Percentiles rank a stretch among this genome's conserved stretches.
phyloP scores from a whole-genome alignment of 2,113 vertebrate species.

The Melanotaenia duboulayi region DNA sequence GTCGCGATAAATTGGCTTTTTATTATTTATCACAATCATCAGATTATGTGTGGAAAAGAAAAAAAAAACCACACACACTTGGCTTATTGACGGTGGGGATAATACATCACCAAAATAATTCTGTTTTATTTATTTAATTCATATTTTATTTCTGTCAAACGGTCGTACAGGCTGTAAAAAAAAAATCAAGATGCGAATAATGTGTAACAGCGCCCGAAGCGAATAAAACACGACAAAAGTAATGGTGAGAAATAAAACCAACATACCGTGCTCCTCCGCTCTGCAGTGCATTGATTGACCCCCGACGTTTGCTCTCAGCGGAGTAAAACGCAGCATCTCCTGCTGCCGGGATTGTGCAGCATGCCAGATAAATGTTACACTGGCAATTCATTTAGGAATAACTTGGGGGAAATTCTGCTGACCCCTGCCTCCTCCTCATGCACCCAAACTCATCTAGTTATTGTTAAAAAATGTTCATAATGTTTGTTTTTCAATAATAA shows the following conservation, averaged over 20 bases:
- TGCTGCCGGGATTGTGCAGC: conserved; percentile 86
- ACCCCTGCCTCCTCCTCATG: neutral
- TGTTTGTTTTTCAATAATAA: neutral
- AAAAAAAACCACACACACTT: neutral
- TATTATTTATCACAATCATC: too few relatives aligned
- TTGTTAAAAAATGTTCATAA: neutral
- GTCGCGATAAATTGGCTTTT: neutral
- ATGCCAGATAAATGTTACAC: conserved; percentile 90
- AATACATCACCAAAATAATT: conserved; percentile 29
- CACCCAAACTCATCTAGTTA: neutral
- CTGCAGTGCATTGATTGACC: conserved; percentile 88
- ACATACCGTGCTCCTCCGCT: conserved; percentile 86
- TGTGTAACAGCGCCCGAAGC: conserved; percentile 5
- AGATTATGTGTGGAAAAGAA: too few relatives aligned
- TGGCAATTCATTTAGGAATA: conserved; percentile 91
- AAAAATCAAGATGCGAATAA: neutral
- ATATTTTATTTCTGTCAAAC: conserved; percentile 40
- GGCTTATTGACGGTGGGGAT: conserved; percentile 45
- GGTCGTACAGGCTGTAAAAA: neutral
- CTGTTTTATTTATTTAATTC: conserved; percentile 36
- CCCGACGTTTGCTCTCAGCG: conserved; percentile 81
- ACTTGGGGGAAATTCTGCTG: conserved; percentile 73
- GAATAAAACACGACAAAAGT: conserved; percentile 45
- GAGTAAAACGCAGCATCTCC: conserved; percentile 82
- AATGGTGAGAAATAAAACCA: conserved; percentile 45